Conservation (phyloP, 2,888 invertebrate species). For the Vannuccia rotundouncinata region DNA sequence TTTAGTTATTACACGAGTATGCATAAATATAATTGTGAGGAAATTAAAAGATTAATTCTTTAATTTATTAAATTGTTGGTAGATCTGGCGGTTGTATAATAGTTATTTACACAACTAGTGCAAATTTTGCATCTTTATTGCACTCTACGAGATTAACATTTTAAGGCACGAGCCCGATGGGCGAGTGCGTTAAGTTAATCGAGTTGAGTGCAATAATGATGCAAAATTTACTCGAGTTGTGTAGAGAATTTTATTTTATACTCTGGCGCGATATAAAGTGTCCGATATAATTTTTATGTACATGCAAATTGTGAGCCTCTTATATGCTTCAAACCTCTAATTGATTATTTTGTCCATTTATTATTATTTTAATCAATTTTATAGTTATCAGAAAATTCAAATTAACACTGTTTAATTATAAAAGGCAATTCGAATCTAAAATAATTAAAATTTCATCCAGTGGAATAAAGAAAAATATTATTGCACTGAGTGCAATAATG, state of each 20-base stretch:
- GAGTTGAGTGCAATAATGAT: slow-evolving; percentile 8
- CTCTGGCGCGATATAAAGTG: slow-evolving; percentile 22
- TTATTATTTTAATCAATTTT: slow-evolving; percentile 16
- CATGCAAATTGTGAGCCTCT: slow-evolving; percentile 26
- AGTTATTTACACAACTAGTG: too few species aligned
- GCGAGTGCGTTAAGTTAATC: slow-evolving; percentile 2
- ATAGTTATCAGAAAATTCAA: slow-evolving; percentile 24
- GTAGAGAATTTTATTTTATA: slow-evolving; percentile 23
- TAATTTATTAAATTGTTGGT: too few species aligned
- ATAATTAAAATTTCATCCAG: too few species aligned
- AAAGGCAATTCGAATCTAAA: slow-evolving; percentile 19
- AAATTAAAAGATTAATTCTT: too few species aligned
- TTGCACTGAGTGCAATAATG: too few species aligned
- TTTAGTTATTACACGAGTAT: too few species aligned
- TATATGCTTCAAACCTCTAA: slow-evolving; percentile 24
- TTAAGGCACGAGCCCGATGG: background rate
- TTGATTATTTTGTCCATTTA: slow-evolving; percentile 7
- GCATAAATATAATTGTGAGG: too few species aligned
- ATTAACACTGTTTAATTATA: slow-evolving; percentile 26
- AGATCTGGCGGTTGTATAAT: too few species aligned
- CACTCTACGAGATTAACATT: too few species aligned
- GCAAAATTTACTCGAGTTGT: slow-evolving; percentile 23
- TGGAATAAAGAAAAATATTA: too few species aligned
- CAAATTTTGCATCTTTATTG: too few species aligned
- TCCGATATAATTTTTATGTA: slow-evolving; percentile 25